A percentile compares a stretch with the other conserved stretches of the same genome.
Evolutionary conservation across 1,140 invertebrate genomes (phyloP).

Genomic region (Ladona fulva): DNA sequence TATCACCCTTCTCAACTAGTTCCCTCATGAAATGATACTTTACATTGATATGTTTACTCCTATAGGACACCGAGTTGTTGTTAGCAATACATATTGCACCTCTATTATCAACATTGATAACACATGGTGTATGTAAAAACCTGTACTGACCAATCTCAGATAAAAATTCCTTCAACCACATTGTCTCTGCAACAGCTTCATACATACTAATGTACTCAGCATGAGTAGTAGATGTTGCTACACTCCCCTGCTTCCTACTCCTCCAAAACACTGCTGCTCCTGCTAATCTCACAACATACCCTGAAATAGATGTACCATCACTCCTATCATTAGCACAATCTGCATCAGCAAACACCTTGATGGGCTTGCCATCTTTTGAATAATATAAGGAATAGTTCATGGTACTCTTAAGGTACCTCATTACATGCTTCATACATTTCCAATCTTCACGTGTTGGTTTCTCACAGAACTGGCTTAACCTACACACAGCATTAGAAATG

Average conservation of each 20-base stretch:
- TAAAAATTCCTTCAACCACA: not conserved
- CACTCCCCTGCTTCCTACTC: not conserved
- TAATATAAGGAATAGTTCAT: not conserved
- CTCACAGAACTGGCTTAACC: not conserved
- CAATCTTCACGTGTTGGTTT: not conserved
- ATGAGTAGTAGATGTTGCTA: not conserved
- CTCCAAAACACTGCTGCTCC: not conserved
- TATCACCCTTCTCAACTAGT: not conserved
- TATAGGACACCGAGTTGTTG: not conserved
- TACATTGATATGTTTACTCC: not conserved
- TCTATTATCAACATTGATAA: not conserved
- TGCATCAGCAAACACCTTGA: not conserved
- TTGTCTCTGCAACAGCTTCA: not conserved
- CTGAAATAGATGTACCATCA: not conserved
- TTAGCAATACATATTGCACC: not conserved
- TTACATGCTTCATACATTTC: not conserved
- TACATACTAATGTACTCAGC: not conserved
- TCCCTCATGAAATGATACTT: not conserved
- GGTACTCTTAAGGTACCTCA: not conserved
- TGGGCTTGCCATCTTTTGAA: not conserved
- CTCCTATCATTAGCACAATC: not conserved
- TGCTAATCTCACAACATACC: not conserved
- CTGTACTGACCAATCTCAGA: not conserved
- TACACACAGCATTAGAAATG: not conserved
- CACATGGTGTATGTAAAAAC: not conserved